phyloP scores from a whole-genome alignment of 2,888 invertebrate genomes.

The Synanthedon tipuliformis region DNA sequence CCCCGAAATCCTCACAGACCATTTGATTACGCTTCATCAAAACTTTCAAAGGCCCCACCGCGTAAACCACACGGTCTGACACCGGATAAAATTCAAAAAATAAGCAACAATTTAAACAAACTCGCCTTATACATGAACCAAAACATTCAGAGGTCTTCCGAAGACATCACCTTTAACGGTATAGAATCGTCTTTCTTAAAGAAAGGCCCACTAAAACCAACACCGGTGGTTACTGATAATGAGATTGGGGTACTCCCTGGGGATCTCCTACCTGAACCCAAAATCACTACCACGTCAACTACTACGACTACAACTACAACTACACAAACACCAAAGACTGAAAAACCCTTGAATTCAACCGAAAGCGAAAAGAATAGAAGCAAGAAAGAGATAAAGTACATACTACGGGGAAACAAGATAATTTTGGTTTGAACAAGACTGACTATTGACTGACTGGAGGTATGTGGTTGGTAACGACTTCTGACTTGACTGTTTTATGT shows the following conservation, averaged over 20 bases:
- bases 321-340: conserved; percentile 16
- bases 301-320: conserved; percentile 6
- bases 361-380: conserved; percentile 34
- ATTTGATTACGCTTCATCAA: conserved; percentile 38
- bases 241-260: conserved; percentile 57
- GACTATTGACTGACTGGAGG: conserved; percentile 19
- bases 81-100: conserved; percentile 51
- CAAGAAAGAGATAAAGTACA: conserved; percentile 53
- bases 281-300: conserved; percentile 8
- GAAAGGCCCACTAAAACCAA: conserved; percentile 41
- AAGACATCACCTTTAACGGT: conserved; percentile 35
- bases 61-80: conserved; percentile 29
- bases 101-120: conserved; percentile 48
- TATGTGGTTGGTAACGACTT: conserved; percentile 4
- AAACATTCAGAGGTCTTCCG: conserved; percentile 43
- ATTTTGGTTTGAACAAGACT: conserved; percentile 54
- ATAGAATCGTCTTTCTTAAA: conserved; percentile 34
- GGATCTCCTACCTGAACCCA: conserved; percentile 37
- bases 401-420: conserved; percentile 62
- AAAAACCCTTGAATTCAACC: conserved; percentile 29
- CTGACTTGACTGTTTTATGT: conserved; percentile 3
- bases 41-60: conserved; percentile 26
- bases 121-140: conserved; percentile 36
- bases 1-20: conserved; percentile 34
- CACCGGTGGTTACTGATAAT: conserved; percentile 50